Evolutionary conservation across 2,888 invertebrate species (phyloP).

Genomic region (Scaptodrosophila latifasciaeformis): DNA sequence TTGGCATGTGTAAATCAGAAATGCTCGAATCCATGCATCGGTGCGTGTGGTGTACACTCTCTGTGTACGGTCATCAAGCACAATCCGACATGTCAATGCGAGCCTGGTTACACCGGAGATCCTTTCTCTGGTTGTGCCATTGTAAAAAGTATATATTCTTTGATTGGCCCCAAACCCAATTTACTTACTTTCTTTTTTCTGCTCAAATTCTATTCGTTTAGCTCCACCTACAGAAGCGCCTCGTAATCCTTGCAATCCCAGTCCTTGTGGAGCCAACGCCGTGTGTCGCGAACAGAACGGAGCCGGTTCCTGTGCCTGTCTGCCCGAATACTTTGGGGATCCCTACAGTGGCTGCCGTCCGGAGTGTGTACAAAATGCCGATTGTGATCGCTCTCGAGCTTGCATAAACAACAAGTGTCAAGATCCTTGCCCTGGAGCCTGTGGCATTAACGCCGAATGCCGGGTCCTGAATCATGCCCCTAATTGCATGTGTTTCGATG

Average conservation of each 20-base stretch:
- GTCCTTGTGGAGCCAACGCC: slow-evolving; percentile 87
- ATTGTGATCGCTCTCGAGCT: slow-evolving; percentile 82
- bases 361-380: slow-evolving; percentile 87
- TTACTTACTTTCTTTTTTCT: slow-evolving; percentile 6
- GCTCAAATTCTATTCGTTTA: slow-evolving; percentile 22
- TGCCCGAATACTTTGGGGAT: slow-evolving; percentile 85
- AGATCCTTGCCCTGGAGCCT: slow-evolving; percentile 86
- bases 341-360: slow-evolving; percentile 87
- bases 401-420: slow-evolving; percentile 87
- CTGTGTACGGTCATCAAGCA: slow-evolving; percentile 86
- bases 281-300: slow-evolving; percentile 84
- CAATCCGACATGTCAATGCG: slow-evolving; percentile 85
- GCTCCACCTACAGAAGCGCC: slow-evolving; percentile 77
- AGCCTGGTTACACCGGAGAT: slow-evolving; percentile 84
- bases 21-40: slow-evolving; percentile 87
- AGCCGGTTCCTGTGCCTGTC: slow-evolving; percentile 85
- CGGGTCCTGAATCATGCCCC: slow-evolving; percentile 85
- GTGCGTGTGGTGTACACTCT: slow-evolving; percentile 85
- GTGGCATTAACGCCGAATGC: slow-evolving; percentile 86
- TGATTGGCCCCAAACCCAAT: slow-evolving; percentile 7
- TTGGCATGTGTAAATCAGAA: slow-evolving; percentile 86
- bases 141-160: slow-evolving; percentile 74
- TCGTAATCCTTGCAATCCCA: slow-evolving; percentile 84
- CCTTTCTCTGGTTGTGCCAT: slow-evolving; percentile 83
- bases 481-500: slow-evolving; percentile 83